A percentile compares a stretch with the other conserved stretches of the same genome.
Conservation (phyloP, 2,797 vertebrate genomes). For the Carapus acus region DNA sequence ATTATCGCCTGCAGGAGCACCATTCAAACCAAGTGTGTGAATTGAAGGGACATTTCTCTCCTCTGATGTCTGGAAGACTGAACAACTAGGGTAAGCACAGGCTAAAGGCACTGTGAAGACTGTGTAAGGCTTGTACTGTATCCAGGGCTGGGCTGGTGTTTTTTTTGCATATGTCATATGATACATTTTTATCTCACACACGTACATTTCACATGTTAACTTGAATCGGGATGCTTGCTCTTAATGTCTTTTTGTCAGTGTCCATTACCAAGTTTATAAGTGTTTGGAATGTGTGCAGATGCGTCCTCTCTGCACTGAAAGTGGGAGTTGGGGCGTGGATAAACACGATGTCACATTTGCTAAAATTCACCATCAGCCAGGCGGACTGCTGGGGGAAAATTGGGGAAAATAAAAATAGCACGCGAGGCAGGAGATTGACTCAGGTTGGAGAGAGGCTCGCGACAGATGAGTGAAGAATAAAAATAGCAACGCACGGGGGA, state of each 20-base stretch:
- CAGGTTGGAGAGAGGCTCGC: not conserved
- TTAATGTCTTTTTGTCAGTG: no score
- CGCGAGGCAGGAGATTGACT: slow-evolving; percentile 5
- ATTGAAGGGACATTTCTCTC: slow-evolving; percentile 36
- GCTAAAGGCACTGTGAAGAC: slow-evolving; percentile 20
- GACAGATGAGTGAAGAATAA: no score
- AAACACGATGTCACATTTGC: slow-evolving; percentile 51
- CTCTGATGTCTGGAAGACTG: slow-evolving; percentile 34
- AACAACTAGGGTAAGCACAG: slow-evolving; percentile 5
- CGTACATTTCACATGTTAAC: no score
- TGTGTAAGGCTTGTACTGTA: no score
- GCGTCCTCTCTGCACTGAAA: no score
- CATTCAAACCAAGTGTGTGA: slow-evolving; percentile 20
- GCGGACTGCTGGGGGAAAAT: slow-evolving; percentile 18
- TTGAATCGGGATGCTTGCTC: no score
- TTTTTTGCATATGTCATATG: no score
- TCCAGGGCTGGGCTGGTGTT: no score
- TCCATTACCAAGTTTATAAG: no score
- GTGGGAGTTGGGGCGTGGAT: slow-evolving; percentile 43
- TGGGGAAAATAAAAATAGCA: slow-evolving; percentile 41
- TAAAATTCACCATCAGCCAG: slow-evolving; percentile 38
- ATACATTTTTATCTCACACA: no score
- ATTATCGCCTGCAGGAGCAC: slow-evolving; percentile 9
- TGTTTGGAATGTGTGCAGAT: no score
- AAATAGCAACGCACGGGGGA: no score